These are phyloP conservation scores for Belonocnema kinseyi DNA, from an alignment of 1,140 invertebrate genomes.

Conservation along the genomic window DNA sequence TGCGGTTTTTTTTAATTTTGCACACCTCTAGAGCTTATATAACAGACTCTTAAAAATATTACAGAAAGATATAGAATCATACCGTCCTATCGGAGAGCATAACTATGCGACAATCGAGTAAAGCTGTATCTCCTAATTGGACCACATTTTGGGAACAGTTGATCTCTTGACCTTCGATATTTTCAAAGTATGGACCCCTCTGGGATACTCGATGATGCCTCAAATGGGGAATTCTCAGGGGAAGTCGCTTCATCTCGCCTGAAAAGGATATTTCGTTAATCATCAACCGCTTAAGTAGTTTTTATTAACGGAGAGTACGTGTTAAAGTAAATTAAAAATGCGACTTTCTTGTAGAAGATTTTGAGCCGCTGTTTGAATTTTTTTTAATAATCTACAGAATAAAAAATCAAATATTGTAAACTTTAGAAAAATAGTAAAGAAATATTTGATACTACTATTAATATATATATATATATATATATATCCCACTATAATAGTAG, in stretches of 20 bases:
- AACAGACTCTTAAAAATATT: neutral
- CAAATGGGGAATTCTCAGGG: constrained; percentile 63
- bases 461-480: no score
- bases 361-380: no score
- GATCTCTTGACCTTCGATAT: constrained; percentile 75
- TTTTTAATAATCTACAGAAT: no score
- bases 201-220: constrained; percentile 69
- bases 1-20: no score
- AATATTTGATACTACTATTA: no score
- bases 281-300: constrained; percentile 21
- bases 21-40: no score
- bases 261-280: constrained; percentile 25
- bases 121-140: constrained; percentile 73
- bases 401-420: no score
- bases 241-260: constrained; percentile 38
- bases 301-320: no score
- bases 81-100: constrained; percentile 77
- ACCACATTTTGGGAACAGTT: constrained; percentile 69
- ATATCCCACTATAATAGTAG: no score
- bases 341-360: no score
- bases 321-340: no score
- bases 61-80: constrained; percentile 37
- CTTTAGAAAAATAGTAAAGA: no score
- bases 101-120: constrained; percentile 75
- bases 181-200: constrained; percentile 87